phyloP scores from a whole-genome alignment of 2,888 invertebrate species.

The Schizotus pectinicornis region DNA sequence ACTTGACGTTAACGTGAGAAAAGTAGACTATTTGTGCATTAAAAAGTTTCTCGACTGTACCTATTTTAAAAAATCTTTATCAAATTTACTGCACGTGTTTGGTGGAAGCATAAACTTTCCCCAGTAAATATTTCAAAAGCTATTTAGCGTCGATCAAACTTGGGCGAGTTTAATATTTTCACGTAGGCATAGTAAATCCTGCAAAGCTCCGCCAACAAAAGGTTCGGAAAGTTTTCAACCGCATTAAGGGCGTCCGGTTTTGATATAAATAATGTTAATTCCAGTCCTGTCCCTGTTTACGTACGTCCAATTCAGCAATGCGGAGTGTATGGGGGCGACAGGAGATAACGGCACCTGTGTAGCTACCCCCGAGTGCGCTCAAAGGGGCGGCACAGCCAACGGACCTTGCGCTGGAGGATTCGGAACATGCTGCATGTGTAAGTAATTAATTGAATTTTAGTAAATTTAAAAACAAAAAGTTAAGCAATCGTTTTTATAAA shows the following conservation, averaged over 20 bases:
- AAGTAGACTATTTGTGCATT: not conserved
- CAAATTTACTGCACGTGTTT: not conserved
- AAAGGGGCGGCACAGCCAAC: slow-evolving; percentile 74
- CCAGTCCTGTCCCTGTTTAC: slow-evolving; percentile 82
- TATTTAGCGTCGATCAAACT: too few species aligned
- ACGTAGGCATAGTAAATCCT: not conserved
- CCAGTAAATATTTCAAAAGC: not conserved
- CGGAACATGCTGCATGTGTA: slow-evolving; percentile 79
- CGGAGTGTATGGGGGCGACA: slow-evolving; percentile 74
- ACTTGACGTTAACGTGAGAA: too few species aligned
- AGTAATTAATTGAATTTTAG: slow-evolving; percentile 50
- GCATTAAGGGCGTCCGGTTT: not conserved
- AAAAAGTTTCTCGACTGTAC: not conserved
- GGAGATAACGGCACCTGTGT: slow-evolving; percentile 86
- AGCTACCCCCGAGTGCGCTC: slow-evolving; percentile 72
- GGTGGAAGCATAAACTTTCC: not conserved
- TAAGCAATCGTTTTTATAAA: too few species aligned
- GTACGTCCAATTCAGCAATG: slow-evolving; percentile 78
- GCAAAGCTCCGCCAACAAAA: not conserved
- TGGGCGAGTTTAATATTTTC: not conserved
- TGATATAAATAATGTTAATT: slow-evolving; percentile 29
- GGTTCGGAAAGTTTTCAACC: not conserved
- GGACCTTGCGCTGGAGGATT: slow-evolving; percentile 82
- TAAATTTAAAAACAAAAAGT: too few species aligned
- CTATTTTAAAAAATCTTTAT: not conserved